Conservation (phyloP, 2,797 vertebrate genomes). For the Parauchenoglanis ngamensis region DNA sequence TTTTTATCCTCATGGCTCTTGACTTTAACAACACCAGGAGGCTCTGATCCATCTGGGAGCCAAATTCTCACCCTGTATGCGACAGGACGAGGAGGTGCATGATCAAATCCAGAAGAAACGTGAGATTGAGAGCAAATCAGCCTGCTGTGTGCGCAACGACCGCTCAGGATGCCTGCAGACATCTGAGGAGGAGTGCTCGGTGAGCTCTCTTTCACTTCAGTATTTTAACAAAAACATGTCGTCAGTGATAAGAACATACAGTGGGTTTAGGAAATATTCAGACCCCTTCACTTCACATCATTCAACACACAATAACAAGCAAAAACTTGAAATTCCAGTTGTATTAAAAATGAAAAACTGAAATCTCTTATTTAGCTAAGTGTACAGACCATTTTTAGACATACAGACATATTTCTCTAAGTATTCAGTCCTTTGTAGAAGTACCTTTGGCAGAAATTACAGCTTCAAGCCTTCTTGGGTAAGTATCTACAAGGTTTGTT, state of each 20-base stretch:
- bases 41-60: conserved; percentile 95
- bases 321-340: not conserved
- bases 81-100: conserved; percentile 91
- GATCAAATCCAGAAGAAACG: conserved; percentile 83
- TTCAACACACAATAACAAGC: not conserved
- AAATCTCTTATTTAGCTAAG: not conserved
- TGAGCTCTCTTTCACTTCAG: conserved; percentile 65
- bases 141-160: conserved; percentile 96
- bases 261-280: not conserved
- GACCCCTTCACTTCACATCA: not conserved
- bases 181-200: conserved; percentile 91
- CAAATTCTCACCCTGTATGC: conserved; percentile 98
- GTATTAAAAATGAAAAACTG: not conserved
- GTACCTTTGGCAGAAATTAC: not conserved
- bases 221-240: not conserved
- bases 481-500: not conserved
- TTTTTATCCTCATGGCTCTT: conserved; percentile 13
- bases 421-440: not conserved
- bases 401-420: too few species aligned
- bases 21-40: conserved; percentile 75
- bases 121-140: conserved; percentile 84
- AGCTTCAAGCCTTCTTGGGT: not conserved
- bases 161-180: conserved; percentile 95
- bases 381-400: not conserved
- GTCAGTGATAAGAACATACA: not conserved